phyloP scores from a whole-genome alignment of 2,797 vertebrate genomes.

The Poliocrania exsul region DNA sequence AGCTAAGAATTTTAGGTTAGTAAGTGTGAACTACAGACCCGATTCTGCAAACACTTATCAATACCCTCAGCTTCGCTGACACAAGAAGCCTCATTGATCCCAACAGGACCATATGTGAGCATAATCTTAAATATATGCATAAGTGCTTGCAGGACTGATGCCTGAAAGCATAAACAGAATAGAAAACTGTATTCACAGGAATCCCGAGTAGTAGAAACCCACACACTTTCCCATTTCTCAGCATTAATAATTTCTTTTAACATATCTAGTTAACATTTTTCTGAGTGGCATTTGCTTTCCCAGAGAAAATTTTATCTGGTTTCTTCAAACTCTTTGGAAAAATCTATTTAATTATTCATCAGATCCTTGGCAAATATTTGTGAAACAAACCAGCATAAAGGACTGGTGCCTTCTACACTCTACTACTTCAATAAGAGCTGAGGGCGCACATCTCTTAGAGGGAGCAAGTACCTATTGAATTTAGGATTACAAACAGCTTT shows the following conservation, averaged over 20 bases:
- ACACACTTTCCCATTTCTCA: constrained; percentile 6
- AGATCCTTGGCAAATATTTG: constrained; percentile 48
- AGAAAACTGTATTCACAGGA: constrained; percentile 35
- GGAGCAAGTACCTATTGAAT: constrained; percentile 43
- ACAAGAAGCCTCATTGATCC: constrained; percentile 61
- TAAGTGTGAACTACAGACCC: constrained; percentile 69
- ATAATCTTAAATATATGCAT: constrained; percentile 61
- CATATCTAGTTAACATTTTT: constrained; percentile 31
- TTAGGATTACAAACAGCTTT: constrained; percentile 24
- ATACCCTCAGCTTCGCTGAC: constrained; percentile 58
- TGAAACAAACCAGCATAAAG: constrained; percentile 46
- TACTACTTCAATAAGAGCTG: constrained; percentile 10
- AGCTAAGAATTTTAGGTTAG: constrained; percentile 72
- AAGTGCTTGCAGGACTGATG: constrained; percentile 42
- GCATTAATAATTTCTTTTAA: constrained; percentile 54
- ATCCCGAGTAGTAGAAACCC: constrained; percentile 19
- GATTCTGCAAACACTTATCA: constrained; percentile 69
- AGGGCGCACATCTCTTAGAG: constrained; percentile 18
- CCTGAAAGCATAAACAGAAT: constrained; percentile 52
- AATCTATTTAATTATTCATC: constrained; percentile 34
- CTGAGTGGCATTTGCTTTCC: constrained; percentile 42
- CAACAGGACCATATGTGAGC: constrained; percentile 45
- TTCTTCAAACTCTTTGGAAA: constrained; percentile 49
- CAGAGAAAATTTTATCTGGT: constrained; percentile 58
- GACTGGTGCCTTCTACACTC: constrained; percentile 5